Percentiles rank a stretch among this genome's conserved stretches.
Conservation (phyloP, 1,140 invertebrate species). For the Gonioctena quinquepunctata region DNA sequence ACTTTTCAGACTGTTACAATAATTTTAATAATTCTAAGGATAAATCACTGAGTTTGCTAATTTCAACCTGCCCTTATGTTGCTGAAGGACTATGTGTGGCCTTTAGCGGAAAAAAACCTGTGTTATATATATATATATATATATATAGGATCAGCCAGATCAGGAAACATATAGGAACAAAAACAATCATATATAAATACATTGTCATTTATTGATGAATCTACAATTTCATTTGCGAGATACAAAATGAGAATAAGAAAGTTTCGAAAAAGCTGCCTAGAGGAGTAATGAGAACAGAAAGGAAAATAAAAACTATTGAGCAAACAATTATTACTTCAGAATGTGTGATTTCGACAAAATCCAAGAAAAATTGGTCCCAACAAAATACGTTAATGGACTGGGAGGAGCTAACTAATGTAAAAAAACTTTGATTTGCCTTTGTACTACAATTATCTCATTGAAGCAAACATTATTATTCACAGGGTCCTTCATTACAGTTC, state of each 20-base stretch:
- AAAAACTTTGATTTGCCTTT: slow-evolving; percentile 8
- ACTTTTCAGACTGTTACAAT: too few relatives aligned
- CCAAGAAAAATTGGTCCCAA: slow-evolving; percentile 11
- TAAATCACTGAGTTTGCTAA: too few relatives aligned
- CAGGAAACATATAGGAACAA: background rate
- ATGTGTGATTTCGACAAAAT: background rate
- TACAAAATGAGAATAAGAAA: background rate
- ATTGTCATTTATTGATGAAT: slow-evolving; percentile 12
- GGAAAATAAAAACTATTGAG: background rate
- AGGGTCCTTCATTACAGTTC: too few relatives aligned
- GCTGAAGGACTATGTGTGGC: too few relatives aligned
- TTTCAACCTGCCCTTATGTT: too few relatives aligned
- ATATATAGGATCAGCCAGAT: too few relatives aligned
- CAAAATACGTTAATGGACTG: background rate
- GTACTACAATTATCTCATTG: background rate
- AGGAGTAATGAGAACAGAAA: background rate
- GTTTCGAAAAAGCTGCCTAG: background rate
- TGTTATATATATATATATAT: too few relatives aligned
- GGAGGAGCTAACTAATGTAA: background rate
- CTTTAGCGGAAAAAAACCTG: too few relatives aligned
- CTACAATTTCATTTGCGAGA: slow-evolving; percentile 2
- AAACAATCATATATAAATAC: slow-evolving; percentile 6
- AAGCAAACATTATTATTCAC: too few relatives aligned
- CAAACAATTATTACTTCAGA: background rate
- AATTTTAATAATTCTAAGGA: too few relatives aligned